Base-by-base conservation (phyloP, 2,888 invertebrate genomes). In the Luperina testacea region DNA sequence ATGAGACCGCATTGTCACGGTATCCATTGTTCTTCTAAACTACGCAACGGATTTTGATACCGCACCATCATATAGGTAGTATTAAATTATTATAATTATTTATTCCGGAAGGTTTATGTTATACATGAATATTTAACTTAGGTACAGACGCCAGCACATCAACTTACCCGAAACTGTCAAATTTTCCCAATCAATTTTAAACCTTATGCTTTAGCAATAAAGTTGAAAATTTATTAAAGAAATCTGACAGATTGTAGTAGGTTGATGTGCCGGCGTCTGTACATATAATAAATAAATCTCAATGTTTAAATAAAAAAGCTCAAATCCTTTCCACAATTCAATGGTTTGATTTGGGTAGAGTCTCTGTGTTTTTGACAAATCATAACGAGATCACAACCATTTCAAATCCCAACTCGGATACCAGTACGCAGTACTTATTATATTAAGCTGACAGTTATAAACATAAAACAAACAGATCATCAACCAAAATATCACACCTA, bases 381-480 rank as follows among this genome's bases (percentile, higher is more conserved):
- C 9, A 38, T 38, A 59, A 45, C 4, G 13, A 32, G 13, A 8
- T 15, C 13, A 32, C 45, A 70, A 20, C 11, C 24, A 71, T 15
- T 72, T 27, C 2, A 42, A n/a, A 72, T 6, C 13, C 13, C 15
- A 38, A 51, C 38, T 38, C 0, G 20, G 20, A n/a, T 71, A 24
- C 42, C 15, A 9, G n/a, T 20, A 3, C 6, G 17, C 32, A 57
- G 5, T n/a, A 38, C 38, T 0, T 38, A 27, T 42, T 24, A 32
- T 8, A 32, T 13, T 27, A 5, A 45, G 45, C 53, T 53, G 51
- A 15, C 81, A 65, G 11, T 64, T 48, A 20, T 45, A n/a, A 65
- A 83, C 7, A 53, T n/a, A 70, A 70, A 48, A 70, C 51, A 81
- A 75, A 42, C 48, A 78, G 15, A 82, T 42, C n/a, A 48, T 15